Percentiles rank a stretch among this genome's conserved stretches.
These are phyloP conservation scores for Enteromius radiatus DNA, from an alignment of 2,797 vertebrate species.

Conservation along the genomic window DNA sequence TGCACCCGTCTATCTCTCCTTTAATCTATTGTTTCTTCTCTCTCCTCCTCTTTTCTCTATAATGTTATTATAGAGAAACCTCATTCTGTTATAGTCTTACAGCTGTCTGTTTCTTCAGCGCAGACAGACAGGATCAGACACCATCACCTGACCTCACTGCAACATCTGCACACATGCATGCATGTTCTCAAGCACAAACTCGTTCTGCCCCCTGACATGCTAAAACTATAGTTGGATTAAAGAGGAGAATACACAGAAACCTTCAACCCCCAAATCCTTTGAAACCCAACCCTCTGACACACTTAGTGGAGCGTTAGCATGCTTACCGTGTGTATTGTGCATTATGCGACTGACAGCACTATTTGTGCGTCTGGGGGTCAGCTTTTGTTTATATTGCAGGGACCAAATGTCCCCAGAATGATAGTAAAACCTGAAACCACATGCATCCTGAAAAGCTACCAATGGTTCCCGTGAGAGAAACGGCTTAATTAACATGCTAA, in stretches of 20 bases:
- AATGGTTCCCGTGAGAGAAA: background rate
- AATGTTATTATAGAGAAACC: slow-evolving; percentile 18
- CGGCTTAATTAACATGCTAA: slow-evolving; percentile 27
- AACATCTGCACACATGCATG: slow-evolving; percentile 29
- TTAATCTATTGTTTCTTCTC: slow-evolving; percentile 2
- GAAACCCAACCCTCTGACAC: slow-evolving; percentile 61
- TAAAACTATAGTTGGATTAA: slow-evolving; percentile 51
- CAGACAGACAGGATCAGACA: slow-evolving; percentile 19
- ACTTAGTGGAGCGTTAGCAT: slow-evolving; percentile 31
- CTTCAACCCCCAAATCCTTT: slow-evolving; percentile 72
- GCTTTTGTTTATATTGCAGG: slow-evolving; percentile 26
- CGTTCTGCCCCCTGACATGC: slow-evolving; percentile 64
- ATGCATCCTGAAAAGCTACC: background rate
- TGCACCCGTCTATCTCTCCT: background rate
- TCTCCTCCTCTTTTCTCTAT: background rate
- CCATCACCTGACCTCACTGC: slow-evolving; percentile 6
- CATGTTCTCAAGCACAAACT: background rate
- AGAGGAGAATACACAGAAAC: slow-evolving; percentile 58
- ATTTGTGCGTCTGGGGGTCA: slow-evolving; percentile 1
- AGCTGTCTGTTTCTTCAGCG: slow-evolving; percentile 21
- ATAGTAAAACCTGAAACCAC: slow-evolving; percentile 23
- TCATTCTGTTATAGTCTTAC: background rate
- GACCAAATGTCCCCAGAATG: slow-evolving; percentile 23
- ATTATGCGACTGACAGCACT: slow-evolving; percentile 7
- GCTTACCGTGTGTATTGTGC: slow-evolving; percentile 18